Base-by-base conservation (phyloP, 2,888 invertebrate genomes). In the Chouioia cunea region DNA sequence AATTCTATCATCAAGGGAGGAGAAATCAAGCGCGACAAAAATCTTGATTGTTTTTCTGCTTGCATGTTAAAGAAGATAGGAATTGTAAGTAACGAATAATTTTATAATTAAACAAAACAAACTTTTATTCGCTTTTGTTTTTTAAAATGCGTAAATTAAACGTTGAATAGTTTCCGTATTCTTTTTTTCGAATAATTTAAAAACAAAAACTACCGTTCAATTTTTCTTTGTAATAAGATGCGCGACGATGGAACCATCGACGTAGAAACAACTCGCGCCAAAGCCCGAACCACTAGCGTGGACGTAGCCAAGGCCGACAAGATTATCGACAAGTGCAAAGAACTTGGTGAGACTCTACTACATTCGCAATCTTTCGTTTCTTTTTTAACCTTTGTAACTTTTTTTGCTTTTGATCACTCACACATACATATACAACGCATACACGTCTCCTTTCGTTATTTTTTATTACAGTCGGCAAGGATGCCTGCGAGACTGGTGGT, bases 61-160 rank as follows among this genome's bases (percentile, higher is more conserved):
- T 84, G 84, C 53, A 66, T 84, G 64, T 59, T 83, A 74, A 82
- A 81, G 67, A 82, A 79, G 18, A 75, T 81, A n/a, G 79, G 78
- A 73, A 74, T 82, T 57, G 84, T 84, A 75, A 79, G 82, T 79
- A 50, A 15, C 4, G 16, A 15, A n/a, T 6, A 47, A 12, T 48
- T 53, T 47, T 15, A 8, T 14, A 12, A 27, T 8, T 16, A 56
- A 0, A 3, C 0, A 56, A 36, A 36, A 36, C 1, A 6, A 36
- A 36, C 36, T 10, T 36, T 2, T 4, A 4, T 36, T 36, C n/a
- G n/a, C n/a, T n/a, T n/a, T n/a, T n/a, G n/a, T n/a, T n/a, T n/a
- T n/a, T n/a, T n/a, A n/a, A n/a, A n/a, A n/a, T n/a, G n/a, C n/a
- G n/a, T n/a, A n/a, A n/a, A n/a, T n/a, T n/a, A n/a, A n/a, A n/a